phyloP scores from a whole-genome alignment of 2,888 invertebrate species.

The Polymixis lichenea region DNA sequence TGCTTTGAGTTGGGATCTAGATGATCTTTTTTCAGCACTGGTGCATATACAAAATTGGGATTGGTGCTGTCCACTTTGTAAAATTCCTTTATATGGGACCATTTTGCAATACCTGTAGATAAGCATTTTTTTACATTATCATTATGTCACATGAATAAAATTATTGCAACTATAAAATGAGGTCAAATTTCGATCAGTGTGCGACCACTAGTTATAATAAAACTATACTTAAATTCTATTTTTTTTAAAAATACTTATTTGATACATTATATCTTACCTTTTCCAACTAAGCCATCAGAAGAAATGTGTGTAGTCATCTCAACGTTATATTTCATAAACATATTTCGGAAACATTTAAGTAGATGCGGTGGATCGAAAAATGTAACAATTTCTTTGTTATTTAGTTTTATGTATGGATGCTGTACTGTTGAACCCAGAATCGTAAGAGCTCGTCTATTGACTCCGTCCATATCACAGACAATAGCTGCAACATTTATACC shows the following conservation, averaged over 20 bases:
- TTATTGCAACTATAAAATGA: no score
- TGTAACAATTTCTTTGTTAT: not conserved
- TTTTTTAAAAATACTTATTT: not conserved
- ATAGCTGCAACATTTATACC: constrained; percentile 16
- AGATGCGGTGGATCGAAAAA: constrained; percentile 9
- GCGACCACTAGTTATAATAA: no score
- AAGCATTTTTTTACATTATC: no score
- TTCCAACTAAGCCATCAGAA: constrained; percentile 9
- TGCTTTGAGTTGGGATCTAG: not conserved
- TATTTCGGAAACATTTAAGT: constrained; percentile 5
- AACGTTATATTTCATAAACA: constrained; percentile 6
- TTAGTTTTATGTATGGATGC: not conserved
- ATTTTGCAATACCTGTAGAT: not conserved
- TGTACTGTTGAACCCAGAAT: constrained; percentile 1
- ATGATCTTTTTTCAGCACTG: no score
- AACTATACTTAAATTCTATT: no score
- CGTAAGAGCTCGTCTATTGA: constrained; percentile 6
- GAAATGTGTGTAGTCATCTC: constrained; percentile 11
- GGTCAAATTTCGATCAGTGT: no score
- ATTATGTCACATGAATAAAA: no score
- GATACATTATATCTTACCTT: constrained; percentile 1
- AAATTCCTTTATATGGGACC: no score
- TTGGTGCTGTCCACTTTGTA: no score
- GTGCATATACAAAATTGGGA: no score
- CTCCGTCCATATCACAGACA: constrained; percentile 15